Percentiles rank a stretch among this genome's conserved stretches.
These are phyloP conservation scores for Sebastes baramenuke DNA, from an alignment of 2,797 vertebrate genomes.

Conservation along the genomic window DNA sequence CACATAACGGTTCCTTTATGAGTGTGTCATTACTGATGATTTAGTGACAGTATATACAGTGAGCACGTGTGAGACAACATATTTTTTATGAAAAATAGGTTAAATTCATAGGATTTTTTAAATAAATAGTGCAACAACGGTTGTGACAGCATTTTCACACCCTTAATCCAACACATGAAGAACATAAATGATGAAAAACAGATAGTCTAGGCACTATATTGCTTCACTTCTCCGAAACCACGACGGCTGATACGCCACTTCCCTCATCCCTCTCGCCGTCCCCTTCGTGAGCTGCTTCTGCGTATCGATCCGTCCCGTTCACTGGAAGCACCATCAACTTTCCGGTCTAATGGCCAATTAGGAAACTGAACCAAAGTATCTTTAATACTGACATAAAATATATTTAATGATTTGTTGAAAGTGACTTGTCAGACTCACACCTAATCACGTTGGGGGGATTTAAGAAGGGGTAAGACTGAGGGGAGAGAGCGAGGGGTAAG, in stretches of 20 bases:
- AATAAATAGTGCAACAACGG: slow-evolving; percentile 53
- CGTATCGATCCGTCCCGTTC: slow-evolving; percentile 43
- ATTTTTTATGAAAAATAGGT: slow-evolving; percentile 18
- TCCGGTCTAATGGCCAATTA: slow-evolving; percentile 54
- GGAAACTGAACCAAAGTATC: slow-evolving; percentile 43
- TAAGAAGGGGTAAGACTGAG: background rate
- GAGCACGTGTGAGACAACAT: slow-evolving; percentile 4
- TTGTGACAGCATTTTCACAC: background rate
- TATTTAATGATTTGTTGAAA: slow-evolving; percentile 34
- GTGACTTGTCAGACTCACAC: slow-evolving; percentile 6
- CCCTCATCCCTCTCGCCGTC: background rate
- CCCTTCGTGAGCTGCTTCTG: slow-evolving; percentile 29
- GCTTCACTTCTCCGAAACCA: slow-evolving; percentile 44
- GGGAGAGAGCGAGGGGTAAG: background rate
- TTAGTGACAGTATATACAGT: slow-evolving; percentile 43
- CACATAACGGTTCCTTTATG: slow-evolving; percentile 21
- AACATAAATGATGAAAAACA: slow-evolving; percentile 26
- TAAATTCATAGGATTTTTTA: slow-evolving; percentile 2
- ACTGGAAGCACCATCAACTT: slow-evolving; percentile 43
- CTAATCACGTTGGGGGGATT: slow-evolving; percentile 3
- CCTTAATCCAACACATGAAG: background rate
- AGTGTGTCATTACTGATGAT: background rate
- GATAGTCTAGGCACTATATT: slow-evolving; percentile 58
- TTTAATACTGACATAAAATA: slow-evolving; percentile 49
- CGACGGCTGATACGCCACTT: slow-evolving; percentile 2